Evolutionary conservation across 2,113 vertebrate genomes (phyloP), one percentile per base, ranked within the genome.

Genomic region (Oncorhynchus masou): DNA sequence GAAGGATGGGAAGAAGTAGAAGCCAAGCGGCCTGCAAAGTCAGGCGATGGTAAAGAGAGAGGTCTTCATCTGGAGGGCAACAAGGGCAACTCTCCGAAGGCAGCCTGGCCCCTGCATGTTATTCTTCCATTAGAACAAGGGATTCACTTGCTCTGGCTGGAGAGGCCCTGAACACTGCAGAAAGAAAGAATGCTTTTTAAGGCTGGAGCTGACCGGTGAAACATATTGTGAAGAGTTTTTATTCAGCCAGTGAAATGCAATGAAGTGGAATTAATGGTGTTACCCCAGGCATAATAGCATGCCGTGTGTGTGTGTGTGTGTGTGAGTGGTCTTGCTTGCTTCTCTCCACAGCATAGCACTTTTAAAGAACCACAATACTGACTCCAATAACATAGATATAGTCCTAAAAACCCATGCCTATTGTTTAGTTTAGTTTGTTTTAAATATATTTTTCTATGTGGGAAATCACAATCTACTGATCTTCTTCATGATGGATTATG

Each of bases 211-310:
- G 24, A 80, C 70, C 73, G 73, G 75, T 75, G 57, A 75, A 82
- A 68, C 86, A 79, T 82, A 85, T 88, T 87, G 86, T 84, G 82
- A 83, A 77, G 71, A 19, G 54, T 85, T 88, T 54, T 68, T 69
- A 84, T 86, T 86, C 83, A 81, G 82, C 73, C 82, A 85, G 76
- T 87, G 85, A 79, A 80, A 83, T 85, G 80, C 86, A 86, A 75
- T 88, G 84, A 87, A 84, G 86, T 79, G 83, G 85, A 89, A 86
- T 88, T 83, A 90, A 88, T 79, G 71, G 77, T 5, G 77, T 90
- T 88, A 86, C 72, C 76, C 70, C 2, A 74, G 65, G 62, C 66
- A 80, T 77, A 88, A 89, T 82, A 72, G 82, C 79, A 24, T 22
- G 73, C 69, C 20, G 31, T 5, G 71, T 79, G 59, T 11, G 45